A percentile compares a stretch with the other conserved stretches of the same genome.
Evolutionary conservation across 2,113 vertebrate genomes (phyloP).

Genomic region (Asarcornis scutulata): DNA sequence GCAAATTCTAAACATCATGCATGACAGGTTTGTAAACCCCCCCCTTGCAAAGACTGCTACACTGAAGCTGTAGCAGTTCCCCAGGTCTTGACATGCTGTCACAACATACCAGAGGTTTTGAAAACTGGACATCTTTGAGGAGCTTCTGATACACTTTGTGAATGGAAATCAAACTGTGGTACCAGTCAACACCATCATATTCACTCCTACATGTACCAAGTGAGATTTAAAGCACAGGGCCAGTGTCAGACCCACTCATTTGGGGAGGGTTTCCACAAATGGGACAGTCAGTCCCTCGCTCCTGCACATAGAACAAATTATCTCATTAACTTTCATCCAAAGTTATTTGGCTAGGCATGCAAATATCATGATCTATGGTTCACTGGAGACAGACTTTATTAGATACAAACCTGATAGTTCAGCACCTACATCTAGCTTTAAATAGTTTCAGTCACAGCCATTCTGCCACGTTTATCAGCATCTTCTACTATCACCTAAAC

Average conservation of each 20-base stretch:
- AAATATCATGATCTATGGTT: background rate
- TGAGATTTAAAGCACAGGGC: background rate
- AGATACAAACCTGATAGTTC: constrained; percentile 2
- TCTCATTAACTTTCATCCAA: background rate
- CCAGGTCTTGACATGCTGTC: background rate
- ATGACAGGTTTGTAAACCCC: background rate
- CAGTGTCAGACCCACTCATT: background rate
- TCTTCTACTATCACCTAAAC: constrained; percentile 22
- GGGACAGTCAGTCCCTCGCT: background rate
- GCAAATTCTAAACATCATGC: background rate
- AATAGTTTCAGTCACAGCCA: background rate
- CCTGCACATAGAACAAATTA: background rate
- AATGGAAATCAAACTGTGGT: background rate
- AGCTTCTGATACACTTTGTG: background rate
- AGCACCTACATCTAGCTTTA: constrained; percentile 16
- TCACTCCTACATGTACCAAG: background rate
- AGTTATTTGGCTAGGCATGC: background rate
- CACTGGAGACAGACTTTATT: background rate
- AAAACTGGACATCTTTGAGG: background rate
- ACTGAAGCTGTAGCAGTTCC: background rate
- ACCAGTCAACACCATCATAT: background rate
- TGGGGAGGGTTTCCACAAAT: background rate
- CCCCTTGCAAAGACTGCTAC: background rate
- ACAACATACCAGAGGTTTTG: background rate
- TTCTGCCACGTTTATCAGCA: constrained; percentile 9